phyloP scores from a whole-genome alignment of 2,113 vertebrate species.

The Microcebus murinus region DNA sequence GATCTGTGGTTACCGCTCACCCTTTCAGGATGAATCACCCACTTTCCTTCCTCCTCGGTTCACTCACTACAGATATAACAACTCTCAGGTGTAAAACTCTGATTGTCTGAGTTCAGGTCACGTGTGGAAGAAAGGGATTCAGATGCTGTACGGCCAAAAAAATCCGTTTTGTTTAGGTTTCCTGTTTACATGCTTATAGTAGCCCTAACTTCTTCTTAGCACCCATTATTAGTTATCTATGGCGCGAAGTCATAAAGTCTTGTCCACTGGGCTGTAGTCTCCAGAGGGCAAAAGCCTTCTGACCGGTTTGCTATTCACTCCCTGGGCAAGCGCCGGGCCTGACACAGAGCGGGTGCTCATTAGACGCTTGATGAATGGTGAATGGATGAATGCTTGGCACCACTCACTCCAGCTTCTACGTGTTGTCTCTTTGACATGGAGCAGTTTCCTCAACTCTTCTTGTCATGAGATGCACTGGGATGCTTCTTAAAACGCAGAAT shows the following conservation, averaged over 20 bases:
- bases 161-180: background rate
- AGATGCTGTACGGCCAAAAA: background rate
- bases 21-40: background rate
- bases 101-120: background rate
- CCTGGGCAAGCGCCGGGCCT: background rate
- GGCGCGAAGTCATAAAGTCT: background rate
- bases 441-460: background rate
- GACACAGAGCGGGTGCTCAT: background rate
- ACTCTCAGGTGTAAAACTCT: background rate
- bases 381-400: background rate
- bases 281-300: background rate
- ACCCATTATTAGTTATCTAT: background rate
- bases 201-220: background rate
- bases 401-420: background rate
- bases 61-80: background rate
- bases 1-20: background rate
- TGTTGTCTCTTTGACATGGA: background rate
- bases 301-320: background rate
- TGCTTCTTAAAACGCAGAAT: constrained; percentile 9
- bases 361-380: background rate
- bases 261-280: background rate
- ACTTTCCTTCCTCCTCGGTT: background rate
- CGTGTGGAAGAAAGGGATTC: background rate
- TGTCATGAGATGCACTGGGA: background rate
- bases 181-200: background rate